Evolutionary conservation across 2,888 invertebrate species (phyloP), one percentile per base, ranked within the genome.

Genomic region (Ophion obscuratus): DNA sequence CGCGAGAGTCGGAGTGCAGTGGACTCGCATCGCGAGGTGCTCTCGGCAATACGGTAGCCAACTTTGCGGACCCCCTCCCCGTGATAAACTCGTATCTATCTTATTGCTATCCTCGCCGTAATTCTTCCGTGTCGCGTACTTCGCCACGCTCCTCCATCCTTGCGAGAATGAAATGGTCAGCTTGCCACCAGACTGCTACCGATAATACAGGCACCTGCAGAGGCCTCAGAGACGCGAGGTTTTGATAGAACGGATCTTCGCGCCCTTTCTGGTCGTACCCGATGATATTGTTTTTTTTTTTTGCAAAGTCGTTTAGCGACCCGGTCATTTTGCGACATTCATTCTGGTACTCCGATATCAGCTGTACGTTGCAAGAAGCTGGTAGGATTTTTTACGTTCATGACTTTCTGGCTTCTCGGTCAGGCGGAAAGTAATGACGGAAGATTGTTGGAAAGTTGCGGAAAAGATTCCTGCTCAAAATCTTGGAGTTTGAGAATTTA

Each of bases 61-160:
- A 53, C 14, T 53, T 53, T 53, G 53, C 53, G 53, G 14, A 14
- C 53, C 53, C 17, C 53, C 17, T 2, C 1, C 17, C 68, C 70
- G 86, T 90, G 91, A 92, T 93, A 92, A 92, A 92, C 90, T 91
- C 91, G 91, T 92, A 92, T 92, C 92, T 91, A 89, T 91, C 91
- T 91, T 91, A 91, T 91, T 91, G 90, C 91, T 91, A 92, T 92
- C 92, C 91, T 89, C 89, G 87, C 89, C 91, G 91, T 92, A 91
- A 92, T 92, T 92, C 91, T 91, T 89, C 88, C 87, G 87, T 90
- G 90, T 91, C 90, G 89, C 89, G 90, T 89, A 88, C 89, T 86
- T 68, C 83, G 87, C 86, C 78, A 57, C 80, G 78, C 74, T 83
- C 70, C 77, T 57, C 83, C 40, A 57, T 31, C 57, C 87, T 89